A percentile compares a stretch with the other conserved stretches of the same genome.
Conservation (phyloP, 2,888 invertebrate species). For the Baccha elongata region DNA sequence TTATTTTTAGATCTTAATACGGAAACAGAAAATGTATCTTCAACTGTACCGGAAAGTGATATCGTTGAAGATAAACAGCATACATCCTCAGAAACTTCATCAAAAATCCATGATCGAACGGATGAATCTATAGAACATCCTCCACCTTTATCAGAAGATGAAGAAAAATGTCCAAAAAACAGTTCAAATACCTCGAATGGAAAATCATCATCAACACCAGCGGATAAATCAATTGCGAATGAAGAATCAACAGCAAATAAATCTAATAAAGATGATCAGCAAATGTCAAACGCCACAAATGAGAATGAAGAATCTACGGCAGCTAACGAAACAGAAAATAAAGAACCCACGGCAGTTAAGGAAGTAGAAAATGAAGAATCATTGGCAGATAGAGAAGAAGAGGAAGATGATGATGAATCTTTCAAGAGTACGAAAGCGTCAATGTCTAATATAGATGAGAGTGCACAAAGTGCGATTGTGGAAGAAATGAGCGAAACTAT, state of each 20-base stretch:
- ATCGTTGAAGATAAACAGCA: neutral
- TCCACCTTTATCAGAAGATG: neutral
- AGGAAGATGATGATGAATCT: neutral
- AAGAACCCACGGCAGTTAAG: neutral
- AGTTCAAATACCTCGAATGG: neutral
- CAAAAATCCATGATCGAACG: neutral
- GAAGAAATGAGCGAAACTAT: too few species aligned
- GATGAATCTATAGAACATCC: constrained; percentile 1
- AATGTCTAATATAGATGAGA: too few species aligned
- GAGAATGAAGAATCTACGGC: neutral
- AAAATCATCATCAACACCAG: neutral
- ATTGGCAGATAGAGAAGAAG: too few species aligned
- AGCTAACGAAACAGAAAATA: neutral
- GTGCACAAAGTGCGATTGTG: too few species aligned
- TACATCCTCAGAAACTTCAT: neutral
- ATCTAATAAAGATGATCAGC: neutral
- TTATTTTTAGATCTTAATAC: neutral
- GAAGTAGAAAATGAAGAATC: too few species aligned
- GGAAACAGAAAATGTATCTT: constrained; percentile 1
- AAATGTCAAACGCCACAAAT: too few species aligned
- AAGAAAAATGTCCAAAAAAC: neutral
- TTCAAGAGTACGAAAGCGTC: constrained; percentile 3
- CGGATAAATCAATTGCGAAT: too few species aligned
- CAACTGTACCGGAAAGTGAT: constrained; percentile 7
- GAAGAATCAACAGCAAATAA: neutral